Evolutionary conservation across 2,797 vertebrate genomes (phyloP).

Genomic region (Acropternis orthonyx): DNA sequence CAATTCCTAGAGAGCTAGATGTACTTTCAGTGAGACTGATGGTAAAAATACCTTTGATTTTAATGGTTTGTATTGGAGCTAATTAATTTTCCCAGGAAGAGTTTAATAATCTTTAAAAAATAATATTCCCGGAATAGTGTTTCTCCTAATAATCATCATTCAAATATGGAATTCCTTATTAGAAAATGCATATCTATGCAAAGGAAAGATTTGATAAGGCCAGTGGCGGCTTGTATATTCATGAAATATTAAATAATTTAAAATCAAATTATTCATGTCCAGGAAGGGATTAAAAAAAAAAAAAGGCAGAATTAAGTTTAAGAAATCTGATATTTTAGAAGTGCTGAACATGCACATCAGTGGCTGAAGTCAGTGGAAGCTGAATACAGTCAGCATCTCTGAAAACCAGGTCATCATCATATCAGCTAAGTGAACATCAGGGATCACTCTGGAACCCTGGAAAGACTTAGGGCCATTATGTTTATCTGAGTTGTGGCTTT

Average conservation of each 20-base stretch:
- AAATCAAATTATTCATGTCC: neutral
- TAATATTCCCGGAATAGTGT: neutral
- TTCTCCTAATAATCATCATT: neutral
- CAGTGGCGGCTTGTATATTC: neutral
- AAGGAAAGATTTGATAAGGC: neutral
- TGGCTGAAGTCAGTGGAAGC: neutral
- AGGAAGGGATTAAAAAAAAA: neutral
- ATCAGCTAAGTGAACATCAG: neutral
- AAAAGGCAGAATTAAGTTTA: neutral
- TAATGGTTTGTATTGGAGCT: neutral
- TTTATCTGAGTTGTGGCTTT: neutral
- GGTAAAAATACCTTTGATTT: constrained; percentile 27
- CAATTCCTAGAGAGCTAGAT: neutral
- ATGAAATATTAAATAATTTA: neutral
- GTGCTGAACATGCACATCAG: neutral
- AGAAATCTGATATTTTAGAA: neutral
- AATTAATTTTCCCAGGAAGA: constrained; percentile 14
- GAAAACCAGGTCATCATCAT: neutral
- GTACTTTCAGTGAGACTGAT: neutral
- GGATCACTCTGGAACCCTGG: neutral
- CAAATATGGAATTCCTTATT: neutral
- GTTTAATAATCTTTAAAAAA: neutral
- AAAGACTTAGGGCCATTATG: neutral
- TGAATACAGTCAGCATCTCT: neutral
- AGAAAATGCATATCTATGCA: neutral